Evolutionary conservation across 2,888 invertebrate genomes (phyloP), one percentile per base, ranked within the genome.

Genomic region (Leptinotarsa haldemani): DNA sequence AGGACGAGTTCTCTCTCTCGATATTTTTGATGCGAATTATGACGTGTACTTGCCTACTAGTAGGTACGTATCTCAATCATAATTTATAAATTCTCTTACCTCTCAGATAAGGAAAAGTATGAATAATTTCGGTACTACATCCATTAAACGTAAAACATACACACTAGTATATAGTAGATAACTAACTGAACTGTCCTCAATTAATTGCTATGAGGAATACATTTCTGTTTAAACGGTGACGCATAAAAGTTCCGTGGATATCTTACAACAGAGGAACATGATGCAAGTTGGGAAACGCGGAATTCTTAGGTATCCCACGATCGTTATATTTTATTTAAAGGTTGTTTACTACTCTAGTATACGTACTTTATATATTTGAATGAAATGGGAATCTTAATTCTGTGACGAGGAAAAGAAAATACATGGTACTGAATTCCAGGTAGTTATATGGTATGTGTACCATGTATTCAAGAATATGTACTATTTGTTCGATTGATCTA

Each of bases 211-310:
- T 61, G n/a, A n/a, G 30, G 30, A 61, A 30, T 61, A 40, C 0
- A 61, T 61, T 61, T 61, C 61, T 61, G 30, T 61, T 25, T 25
- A 61, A 61, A 25, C 16, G 13, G 12, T 61, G 61, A 61, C 61
- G 61, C 61, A 61, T 61, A 40, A 61, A 56, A 61, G 61, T 61
- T 61, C 61, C 61, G 61, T 61, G 16, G 61, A 61, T 61, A n/a
- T 61, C n/a, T 61, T 61, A 20, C 56, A 16, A 22, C 7, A n/a
- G n/a, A 25, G 13, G 5, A 61, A 4, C 61, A 61, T 61, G 61
- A 61, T 61, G 61, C n/a, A 61, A 16, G 16, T 61, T 61, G 25
- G 61, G 61, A 61, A 61, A 40, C 30, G 30, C 25, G 61, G 30
- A n/a, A 30, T 58, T 53, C 53, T 18, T n/a, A n/a, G 18, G 18